Percentiles rank a stretch among this genome's conserved stretches.
Conservation (phyloP, 2,113 vertebrate species). For the Mustelus asterias region DNA sequence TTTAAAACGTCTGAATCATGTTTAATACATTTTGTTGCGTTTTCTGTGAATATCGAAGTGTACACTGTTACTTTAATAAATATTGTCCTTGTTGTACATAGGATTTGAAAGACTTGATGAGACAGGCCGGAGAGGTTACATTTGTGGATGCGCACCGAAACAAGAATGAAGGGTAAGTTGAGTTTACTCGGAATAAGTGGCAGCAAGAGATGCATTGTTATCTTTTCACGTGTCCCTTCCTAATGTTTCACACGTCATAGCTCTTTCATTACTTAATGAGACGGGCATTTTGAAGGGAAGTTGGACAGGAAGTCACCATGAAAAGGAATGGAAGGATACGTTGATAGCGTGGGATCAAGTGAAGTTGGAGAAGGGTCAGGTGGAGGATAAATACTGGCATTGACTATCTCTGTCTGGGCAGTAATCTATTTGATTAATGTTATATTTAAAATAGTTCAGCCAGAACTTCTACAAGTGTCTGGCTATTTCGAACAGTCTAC, state of each 20-base stretch:
- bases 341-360: neutral
- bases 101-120: conserved; percentile 15
- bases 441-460: neutral
- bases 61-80: neutral
- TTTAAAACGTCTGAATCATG: neutral
- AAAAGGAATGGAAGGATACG: neutral
- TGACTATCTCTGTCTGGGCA: neutral
- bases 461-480: neutral
- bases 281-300: neutral
- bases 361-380: neutral
- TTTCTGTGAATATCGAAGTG: neutral
- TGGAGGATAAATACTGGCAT: neutral
- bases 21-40: neutral
- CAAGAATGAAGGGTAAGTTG: neutral
- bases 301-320: neutral
- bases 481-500: neutral
- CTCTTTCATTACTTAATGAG: neutral
- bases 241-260: neutral
- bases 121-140: neutral
- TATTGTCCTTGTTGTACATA: neutral
- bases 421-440: neutral
- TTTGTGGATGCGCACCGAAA: conserved; percentile 12
- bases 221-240: neutral
- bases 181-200: neutral
- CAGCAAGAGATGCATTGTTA: neutral